Evolutionary conservation across 2,113 vertebrate species (phyloP), one percentile per base, ranked within the genome.

Genomic region (Pseudolaguvia tuberculata): DNA sequence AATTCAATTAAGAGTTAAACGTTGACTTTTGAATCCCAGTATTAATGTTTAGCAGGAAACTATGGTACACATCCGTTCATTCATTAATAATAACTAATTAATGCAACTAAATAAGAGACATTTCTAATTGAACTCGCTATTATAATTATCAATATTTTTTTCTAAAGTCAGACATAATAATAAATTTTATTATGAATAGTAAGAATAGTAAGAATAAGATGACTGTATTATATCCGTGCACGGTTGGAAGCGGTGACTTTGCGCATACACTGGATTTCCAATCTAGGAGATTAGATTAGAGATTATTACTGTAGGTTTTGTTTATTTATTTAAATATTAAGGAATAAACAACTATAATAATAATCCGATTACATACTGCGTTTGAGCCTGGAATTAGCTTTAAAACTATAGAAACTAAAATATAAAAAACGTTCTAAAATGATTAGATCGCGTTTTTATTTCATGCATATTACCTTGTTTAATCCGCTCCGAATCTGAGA

Each of bases 391-490:
- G 1, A 1, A 9, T 42, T 42, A 5, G 8, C 5, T 42, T 42
- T 42, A 42, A 6, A 42, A 9, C 7, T 9, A 9, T 6, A 6
- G 7, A 6, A 42, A 42, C 6, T 6, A 6, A 35, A 4, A 35
- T 35, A 42, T 42, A 42, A 42, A 6, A 42, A 42, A 9, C 7
- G 8, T 42, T 35, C 1, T 42, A 42, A 42, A 42, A 42, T 42
- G 39, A 8, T 8, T 6, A 42, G 39, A 42, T 42, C 8, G 39
- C 39, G 39, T 6, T 42, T 42, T 42, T 6, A 42, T 42, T 5
- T 9, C 47, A 58, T 17, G 45, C 51, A 78, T n/a, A 88, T 91
- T 78, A 92, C 90, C 86, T 85, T 76, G 55, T 68, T n/a, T 82
- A 81, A 82, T 73, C 82, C 77, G 76, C 73, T 62, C 35, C 65